Base-by-base conservation (phyloP, 1,140 invertebrate genomes). In the Drosophila kohkoa region DNA sequence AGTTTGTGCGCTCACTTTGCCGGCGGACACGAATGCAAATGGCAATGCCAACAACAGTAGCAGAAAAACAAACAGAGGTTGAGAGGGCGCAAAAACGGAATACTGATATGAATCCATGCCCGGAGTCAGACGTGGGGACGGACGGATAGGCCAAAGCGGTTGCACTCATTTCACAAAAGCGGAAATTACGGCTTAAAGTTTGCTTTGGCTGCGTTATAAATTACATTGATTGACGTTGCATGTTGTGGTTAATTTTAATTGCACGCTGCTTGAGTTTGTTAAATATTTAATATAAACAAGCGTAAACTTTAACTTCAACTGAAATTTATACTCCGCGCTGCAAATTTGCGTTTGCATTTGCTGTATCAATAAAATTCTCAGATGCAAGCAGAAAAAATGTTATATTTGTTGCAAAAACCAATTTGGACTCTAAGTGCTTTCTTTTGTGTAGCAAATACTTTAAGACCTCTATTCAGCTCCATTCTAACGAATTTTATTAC, bases 141-240 rank as follows among this genome's bases (percentile, higher is more conserved):
- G 52, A 25, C 48, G 63, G 48, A 54, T 25, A 51, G n/a, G 25
- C 13, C 13, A 57, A 54, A 25, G 45, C 49, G 67, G 38, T 43
- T 68, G 77, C 75, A 60, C 69, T 51, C 67, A 68, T 71, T 75
- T 67, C 70, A 63, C 65, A 58, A 55, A 81, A 81, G 68, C 79
- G 83, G 80, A 87, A 88, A 88, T 88, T 65, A 88, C 73, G 83
- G 79, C 80, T 82, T 75, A 65, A 88, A 72, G 72, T 81, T 87
- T 32, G 65, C 38, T 66, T 74, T 52, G 13, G 49, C 67, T 35
- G 13, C 69, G 49, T 66, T 88, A 80, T 82, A 87, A 82, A 80
- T 88, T 78, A 73, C 83, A 77, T 45, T 87, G 80, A 89, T 87
- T 87, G 83, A 82, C 79, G 73, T 87, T 48, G 72, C 76, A 63